Percentiles rank a stretch among this genome's conserved stretches.
Evolutionary conservation across 1,140 invertebrate species (phyloP).

Genomic region (Drosophila cardini): DNA sequence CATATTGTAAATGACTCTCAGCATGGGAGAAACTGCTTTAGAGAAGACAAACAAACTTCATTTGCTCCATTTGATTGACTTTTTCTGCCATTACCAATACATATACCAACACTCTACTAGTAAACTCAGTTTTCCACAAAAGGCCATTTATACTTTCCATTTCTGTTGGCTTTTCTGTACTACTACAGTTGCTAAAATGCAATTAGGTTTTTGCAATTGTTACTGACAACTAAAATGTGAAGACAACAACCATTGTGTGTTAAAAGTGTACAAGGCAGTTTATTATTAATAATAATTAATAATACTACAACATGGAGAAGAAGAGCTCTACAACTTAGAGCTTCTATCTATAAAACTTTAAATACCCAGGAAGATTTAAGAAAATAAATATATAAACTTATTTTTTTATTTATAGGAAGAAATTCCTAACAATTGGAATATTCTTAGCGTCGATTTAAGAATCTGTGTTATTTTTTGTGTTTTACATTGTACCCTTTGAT

Average conservation of each 20-base stretch:
- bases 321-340: no score
- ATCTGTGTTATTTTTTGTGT: no score
- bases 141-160: neutral
- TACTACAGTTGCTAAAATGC: neutral
- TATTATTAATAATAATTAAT: neutral
- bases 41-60: conserved; percentile 2
- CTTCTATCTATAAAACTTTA: no score
- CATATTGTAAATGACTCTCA: conserved; percentile 13
- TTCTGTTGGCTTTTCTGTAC: neutral
- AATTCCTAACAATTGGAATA: no score
- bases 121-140: neutral
- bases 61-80: conserved; percentile 3
- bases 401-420: no score
- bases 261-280: conserved; percentile 12
- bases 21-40: neutral
- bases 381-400: no score
- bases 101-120: neutral
- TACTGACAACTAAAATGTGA: neutral
- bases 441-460: no score
- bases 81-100: neutral
- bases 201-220: neutral
- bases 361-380: no score
- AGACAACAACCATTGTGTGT: neutral
- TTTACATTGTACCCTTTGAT: neutral
- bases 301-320: no score